These are phyloP conservation scores for Maniola hyperantus DNA, from an alignment of 2,888 invertebrate species.

Conservation along the genomic window DNA sequence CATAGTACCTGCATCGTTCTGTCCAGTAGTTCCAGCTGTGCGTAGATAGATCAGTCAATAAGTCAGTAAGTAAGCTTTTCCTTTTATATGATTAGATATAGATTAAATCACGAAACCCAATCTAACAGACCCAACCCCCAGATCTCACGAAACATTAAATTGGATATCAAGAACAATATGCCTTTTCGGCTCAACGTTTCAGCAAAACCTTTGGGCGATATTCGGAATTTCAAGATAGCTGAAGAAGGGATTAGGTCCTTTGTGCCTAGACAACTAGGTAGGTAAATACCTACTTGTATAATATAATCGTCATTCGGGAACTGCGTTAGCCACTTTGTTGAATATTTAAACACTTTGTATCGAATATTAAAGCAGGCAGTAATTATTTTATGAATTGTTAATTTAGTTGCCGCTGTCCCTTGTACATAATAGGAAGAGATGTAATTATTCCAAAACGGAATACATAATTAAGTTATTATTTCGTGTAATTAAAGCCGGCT, in stretches of 20 bases:
- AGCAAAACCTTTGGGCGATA: neutral
- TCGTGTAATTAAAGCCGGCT: neutral
- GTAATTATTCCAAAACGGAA: neutral
- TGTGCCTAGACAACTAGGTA: neutral
- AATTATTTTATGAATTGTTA: neutral
- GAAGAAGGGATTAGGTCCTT: neutral
- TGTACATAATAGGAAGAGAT: neutral
- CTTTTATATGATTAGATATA: too few species aligned
- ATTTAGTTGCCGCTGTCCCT: neutral
- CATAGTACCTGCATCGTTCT: too few species aligned
- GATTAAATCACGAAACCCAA: too few species aligned
- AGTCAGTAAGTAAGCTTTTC: too few species aligned
- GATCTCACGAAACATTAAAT: neutral
- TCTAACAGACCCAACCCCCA: neutral
- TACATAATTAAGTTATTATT: neutral
- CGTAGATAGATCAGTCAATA: too few species aligned
- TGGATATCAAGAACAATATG: neutral
- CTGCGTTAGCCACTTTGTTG: too few species aligned
- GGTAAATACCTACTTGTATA: neutral
- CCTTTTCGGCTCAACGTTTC: neutral
- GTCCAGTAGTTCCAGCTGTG: too few species aligned
- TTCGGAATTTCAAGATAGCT: neutral
- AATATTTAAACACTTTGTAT: neutral
- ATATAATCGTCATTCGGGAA: constrained; percentile 1
- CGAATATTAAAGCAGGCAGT: neutral